Evolutionary conservation across 2,113 vertebrate genomes (phyloP), one percentile per base, ranked within the genome.

Genomic region (Ursus arctos): DNA sequence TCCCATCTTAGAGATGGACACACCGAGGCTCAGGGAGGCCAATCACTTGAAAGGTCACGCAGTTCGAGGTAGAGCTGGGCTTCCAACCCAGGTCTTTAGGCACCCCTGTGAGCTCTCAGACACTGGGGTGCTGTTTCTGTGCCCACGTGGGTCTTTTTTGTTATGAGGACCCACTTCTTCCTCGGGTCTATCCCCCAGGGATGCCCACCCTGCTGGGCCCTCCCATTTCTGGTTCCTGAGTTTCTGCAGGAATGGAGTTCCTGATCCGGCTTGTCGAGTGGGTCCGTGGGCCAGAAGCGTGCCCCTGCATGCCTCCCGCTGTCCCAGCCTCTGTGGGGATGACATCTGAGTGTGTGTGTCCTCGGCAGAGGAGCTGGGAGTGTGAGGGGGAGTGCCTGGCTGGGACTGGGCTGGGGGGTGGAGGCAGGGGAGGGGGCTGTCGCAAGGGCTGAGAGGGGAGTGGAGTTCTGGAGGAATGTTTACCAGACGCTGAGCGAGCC

Each of bases 391-490:
- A 89, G 92, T 79, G 97, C 96, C 90, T 90, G 89, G 49, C 76
- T 82, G 82, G 71, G 95, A 76, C 95, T 93, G 74, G 93, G 72
- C 96, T 43, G 33, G 74, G 89, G 76, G 96, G 90, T 76, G 95
- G 97, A 95, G 97, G 95, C 92, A 49, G 15, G 85, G 74, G 49
- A 84, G 74, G 87, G 86, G 89, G 91, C 26, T 7, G 22, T 85
- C 61, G 0, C 43, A 13, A 0, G 1, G 85, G 19, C 95, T 86
- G 80, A 36, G 51, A 59, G 14, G 55, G 84, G 92, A 97, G 95
- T 88, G 91, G 91, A 97, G 88, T 57, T 97, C 74, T 85, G 88
- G 69, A 97, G 81, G 97, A 97, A 97, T 98, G 97, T 98, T 98
- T 97, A 97, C 97, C 61, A 96, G 95, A 95, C 77, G 8, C 85